Evolutionary conservation across 2,113 vertebrate species (phyloP).

Genomic region (Tetrax tetrax): DNA sequence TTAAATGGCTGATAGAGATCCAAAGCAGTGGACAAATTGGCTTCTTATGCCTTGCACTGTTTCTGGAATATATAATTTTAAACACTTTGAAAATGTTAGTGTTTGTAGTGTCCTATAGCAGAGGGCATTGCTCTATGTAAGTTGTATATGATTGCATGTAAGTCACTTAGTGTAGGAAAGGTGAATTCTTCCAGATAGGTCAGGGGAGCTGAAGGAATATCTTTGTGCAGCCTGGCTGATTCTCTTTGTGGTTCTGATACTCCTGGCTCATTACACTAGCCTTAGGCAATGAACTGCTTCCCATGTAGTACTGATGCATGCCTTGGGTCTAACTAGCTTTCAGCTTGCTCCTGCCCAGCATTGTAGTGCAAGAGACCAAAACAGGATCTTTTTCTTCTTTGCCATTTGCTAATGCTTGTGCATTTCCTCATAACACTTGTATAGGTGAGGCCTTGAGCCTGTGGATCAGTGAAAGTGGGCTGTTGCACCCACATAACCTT

Average conservation of each 20-base stretch:
- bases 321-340: not conserved
- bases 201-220: not conserved
- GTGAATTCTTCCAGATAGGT: not conserved
- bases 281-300: not conserved
- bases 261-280: not conserved
- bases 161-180: not conserved
- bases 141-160: not conserved
- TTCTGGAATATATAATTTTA: not conserved
- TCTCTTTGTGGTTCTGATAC: not conserved
- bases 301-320: fast-evolving
- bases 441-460: not conserved
- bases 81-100: not conserved
- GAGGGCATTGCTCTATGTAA: not conserved
- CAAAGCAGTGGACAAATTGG: not conserved
- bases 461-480: not conserved
- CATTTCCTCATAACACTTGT: not conserved
- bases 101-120: not conserved
- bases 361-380: not conserved
- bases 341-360: not conserved
- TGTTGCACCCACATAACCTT: not conserved
- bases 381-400: not conserved
- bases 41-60: not conserved
- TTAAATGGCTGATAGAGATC: not conserved
- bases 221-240: not conserved
- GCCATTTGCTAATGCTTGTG: not conserved